Percentiles rank a stretch among this genome's conserved stretches.
Evolutionary conservation across 2,888 invertebrate species (phyloP).

Genomic region (Hemithea aestivaria): DNA sequence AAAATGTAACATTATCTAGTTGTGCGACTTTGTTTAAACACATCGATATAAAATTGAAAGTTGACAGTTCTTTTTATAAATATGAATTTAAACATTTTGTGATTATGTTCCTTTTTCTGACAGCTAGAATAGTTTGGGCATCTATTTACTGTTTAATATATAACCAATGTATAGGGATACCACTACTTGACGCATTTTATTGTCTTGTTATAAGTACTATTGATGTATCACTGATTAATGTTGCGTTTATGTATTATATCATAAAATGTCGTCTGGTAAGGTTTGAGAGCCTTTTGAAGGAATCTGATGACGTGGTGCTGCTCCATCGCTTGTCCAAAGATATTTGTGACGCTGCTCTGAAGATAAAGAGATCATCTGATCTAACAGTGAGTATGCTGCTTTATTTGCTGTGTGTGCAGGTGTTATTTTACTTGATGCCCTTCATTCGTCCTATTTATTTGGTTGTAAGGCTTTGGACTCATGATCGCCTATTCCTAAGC

Average conservation of each 20-base stretch:
- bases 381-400: not conserved
- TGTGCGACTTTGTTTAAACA: not conserved
- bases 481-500: too few relatives aligned
- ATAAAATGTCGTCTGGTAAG: not conserved
- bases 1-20: not conserved
- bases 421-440: too few relatives aligned
- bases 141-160: not conserved
- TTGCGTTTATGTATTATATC: not conserved
- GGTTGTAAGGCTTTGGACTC: too few relatives aligned
- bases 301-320: not conserved
- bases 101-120: not conserved
- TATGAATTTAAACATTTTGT: not conserved
- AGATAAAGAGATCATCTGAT: not conserved
- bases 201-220: not conserved
- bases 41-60: not conserved
- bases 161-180: not conserved
- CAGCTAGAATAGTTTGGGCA: not conserved
- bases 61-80: not conserved
- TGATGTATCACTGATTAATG: not conserved
- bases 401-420: too few relatives aligned
- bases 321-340: not conserved
- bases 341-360: not conserved
- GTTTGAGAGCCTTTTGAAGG: not conserved
- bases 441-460: too few relatives aligned
- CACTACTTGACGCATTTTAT: not conserved